These are phyloP conservation scores for Phenganax marumi DNA, from an alignment of 92 coral and sea anemone genomes.

Conservation along the genomic window DNA sequence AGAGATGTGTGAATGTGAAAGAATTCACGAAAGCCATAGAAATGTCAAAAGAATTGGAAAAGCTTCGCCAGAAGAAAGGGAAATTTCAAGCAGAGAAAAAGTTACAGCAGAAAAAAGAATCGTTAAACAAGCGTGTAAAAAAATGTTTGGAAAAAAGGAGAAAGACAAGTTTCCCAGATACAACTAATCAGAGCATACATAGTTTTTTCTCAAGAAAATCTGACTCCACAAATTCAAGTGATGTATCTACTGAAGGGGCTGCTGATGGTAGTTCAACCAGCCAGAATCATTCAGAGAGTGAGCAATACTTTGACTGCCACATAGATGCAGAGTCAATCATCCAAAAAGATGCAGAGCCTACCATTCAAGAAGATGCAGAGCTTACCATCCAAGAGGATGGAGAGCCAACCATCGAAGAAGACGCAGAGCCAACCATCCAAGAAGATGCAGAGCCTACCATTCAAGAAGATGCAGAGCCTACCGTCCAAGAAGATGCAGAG, in stretches of 20 bases:
- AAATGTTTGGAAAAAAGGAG: conserved; percentile 49
- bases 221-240: conserved; percentile 9
- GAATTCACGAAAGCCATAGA: conserved; percentile 58
- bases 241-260: background rate
- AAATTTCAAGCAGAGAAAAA: conserved; percentile 40
- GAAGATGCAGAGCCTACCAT: too few species aligned
- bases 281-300: background rate
- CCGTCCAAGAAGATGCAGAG: too few species aligned
- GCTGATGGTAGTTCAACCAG: conserved; percentile 7
- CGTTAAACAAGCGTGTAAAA: conserved; percentile 42
- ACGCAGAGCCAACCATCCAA: too few species aligned
- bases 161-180: conserved; percentile 37
- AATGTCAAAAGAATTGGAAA: conserved; percentile 61
- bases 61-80: conserved; percentile 50
- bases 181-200: conserved; percentile 35
- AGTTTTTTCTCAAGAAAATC: background rate
- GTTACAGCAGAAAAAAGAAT: conserved; percentile 40
- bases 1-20: conserved; percentile 53
- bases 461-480: too few species aligned
- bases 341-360: background rate
- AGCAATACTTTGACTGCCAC: background rate
- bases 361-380: too few species aligned
- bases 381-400: too few species aligned
- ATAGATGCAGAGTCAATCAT: background rate
- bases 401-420: too few species aligned